Evolutionary conservation across 2,888 invertebrate genomes (phyloP), one percentile per base, ranked within the genome.

Genomic region (Eilema depressum): DNA sequence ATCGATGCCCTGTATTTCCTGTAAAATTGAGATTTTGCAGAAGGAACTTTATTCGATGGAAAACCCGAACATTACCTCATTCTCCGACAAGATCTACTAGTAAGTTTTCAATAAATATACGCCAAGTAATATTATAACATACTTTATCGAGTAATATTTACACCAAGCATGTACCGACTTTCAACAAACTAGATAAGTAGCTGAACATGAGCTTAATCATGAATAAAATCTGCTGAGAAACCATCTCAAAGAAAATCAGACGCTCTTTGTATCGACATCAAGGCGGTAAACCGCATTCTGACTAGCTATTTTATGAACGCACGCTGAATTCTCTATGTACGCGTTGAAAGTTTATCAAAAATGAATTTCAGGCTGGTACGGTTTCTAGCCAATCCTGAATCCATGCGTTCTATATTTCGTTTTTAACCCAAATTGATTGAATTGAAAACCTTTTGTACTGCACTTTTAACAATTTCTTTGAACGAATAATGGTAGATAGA

Each of bases 311-410:
- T 69, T 69, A 59, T 69, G 28, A 64, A 64, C 41, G 69, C 33
- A 69, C 64, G 20, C 17, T 30, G 69, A 69, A 69, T 69, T 69
- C 41, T 59, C 59, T 20, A 69, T 63, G 17, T 41, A 41, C 17
- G 59, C 59, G 63, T 64, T 68, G 56, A 63, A 68, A 63, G 26
- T 59, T 59, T 69, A 64, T 64, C 59, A 23, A 64, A 69, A 69
- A 69, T 59, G 28, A 69, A 69, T 69, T 69, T 69, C 30, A 30
- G 17, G 2, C 30, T 30, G 28, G 23, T 37, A 41, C 59, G 63
- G 59, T n/a, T 41, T 64, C 63, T 47, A 59, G 41, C 56, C 41
- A 30, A 59, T 60, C 28, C 47, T 33, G 60, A 69, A 53, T 30
- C 60, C 47, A 60, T 65, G 69, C 69, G 53, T 65, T 65, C 63